A percentile compares a stretch with the other conserved stretches of the same genome.
Conservation (phyloP, 2,113 vertebrate species). For the Colossoma macropomum region DNA sequence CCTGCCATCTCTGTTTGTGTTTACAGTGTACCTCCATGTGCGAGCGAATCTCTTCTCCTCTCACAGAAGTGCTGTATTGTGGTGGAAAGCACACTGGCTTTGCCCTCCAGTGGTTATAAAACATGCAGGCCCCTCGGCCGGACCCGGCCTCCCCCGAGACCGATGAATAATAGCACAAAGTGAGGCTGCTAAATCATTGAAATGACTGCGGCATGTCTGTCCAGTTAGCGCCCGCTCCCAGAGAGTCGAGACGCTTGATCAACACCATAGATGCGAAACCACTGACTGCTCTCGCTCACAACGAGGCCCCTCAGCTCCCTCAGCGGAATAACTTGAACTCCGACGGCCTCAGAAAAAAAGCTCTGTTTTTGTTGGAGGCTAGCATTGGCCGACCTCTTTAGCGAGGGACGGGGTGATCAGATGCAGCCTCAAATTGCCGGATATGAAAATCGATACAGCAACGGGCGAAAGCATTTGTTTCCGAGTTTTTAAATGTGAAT, state of each 20-base stretch:
- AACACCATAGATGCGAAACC: constrained; percentile 64
- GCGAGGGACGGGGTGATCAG: constrained; percentile 17
- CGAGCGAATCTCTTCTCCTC: constrained; percentile 35
- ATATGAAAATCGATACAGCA: neutral
- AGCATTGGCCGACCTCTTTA: neutral
- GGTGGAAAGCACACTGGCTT: constrained; percentile 46
- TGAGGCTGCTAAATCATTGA: constrained; percentile 75
- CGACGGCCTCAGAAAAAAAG: constrained; percentile 11
- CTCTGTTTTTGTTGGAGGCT: neutral
- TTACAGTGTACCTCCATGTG: constrained; percentile 43
- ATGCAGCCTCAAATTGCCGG: neutral
- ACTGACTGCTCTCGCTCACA: neutral
- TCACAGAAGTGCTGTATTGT: constrained; percentile 22
- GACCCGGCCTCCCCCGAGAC: constrained; percentile 69
- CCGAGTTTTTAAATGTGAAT: neutral
- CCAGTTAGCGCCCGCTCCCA: constrained; percentile 59
- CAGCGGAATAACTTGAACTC: constrained; percentile 6
- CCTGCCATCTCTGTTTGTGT: constrained; percentile 43
- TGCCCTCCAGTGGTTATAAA: constrained; percentile 77
- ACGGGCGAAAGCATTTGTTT: neutral
- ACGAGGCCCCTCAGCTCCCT: neutral
- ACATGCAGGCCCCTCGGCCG: constrained; percentile 73
- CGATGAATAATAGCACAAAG: constrained; percentile 80
- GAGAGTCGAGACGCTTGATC: constrained; percentile 66
- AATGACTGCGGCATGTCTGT: constrained; percentile 67